Conservation (phyloP, 2,113 vertebrate genomes). For the Lynx canadensis region DNA sequence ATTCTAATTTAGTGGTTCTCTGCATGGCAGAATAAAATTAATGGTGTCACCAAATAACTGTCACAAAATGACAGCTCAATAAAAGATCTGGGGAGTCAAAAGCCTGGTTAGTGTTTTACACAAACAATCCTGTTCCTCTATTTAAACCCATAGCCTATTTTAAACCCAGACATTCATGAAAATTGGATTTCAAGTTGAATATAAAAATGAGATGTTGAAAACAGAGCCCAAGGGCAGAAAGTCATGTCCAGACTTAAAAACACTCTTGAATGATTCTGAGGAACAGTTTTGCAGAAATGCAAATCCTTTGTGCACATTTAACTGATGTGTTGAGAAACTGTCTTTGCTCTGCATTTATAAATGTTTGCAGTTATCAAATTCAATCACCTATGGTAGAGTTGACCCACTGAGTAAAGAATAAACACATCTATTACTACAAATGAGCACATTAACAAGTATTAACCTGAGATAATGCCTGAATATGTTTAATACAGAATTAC, state of each 20-base stretch:
- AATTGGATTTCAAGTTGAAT: constrained; percentile 43
- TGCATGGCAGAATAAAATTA: constrained; percentile 23
- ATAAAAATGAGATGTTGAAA: constrained; percentile 37
- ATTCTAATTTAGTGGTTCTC: constrained; percentile 35
- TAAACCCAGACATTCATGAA: constrained; percentile 24
- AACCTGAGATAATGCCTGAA: neutral
- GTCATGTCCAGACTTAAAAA: neutral
- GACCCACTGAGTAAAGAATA: neutral
- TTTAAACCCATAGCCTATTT: neutral
- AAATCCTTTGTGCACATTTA: neutral
- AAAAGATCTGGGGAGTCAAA: neutral
- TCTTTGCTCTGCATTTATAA: neutral
- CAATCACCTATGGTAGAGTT: neutral
- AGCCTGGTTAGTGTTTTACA: neutral
- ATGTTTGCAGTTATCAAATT: neutral
- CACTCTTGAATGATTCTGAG: neutral
- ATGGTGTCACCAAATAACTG: constrained; percentile 23
- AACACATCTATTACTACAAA: neutral
- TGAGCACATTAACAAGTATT: neutral
- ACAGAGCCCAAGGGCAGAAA: constrained; percentile 1
- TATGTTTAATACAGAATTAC: neutral
- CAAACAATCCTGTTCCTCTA: neutral
- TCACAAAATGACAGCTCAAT: constrained; percentile 16
- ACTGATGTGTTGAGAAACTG: neutral
- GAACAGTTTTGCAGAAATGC: neutral